Conservation (phyloP, 2,888 invertebrate genomes). For the Diogma glabrata region DNA sequence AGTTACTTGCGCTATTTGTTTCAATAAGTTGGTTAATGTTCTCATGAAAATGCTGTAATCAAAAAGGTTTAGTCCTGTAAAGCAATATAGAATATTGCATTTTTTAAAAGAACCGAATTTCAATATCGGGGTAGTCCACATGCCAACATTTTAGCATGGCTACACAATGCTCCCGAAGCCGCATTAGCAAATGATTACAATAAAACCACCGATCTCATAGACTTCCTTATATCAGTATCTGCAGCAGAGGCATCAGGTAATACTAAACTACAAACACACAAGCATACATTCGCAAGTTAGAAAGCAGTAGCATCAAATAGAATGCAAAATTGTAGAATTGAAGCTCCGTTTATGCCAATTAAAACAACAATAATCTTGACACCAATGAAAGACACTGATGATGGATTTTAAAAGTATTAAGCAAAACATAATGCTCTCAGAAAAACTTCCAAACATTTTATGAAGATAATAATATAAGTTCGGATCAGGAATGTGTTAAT, state of each 20-base stretch:
- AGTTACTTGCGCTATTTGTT: neutral
- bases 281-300: no score
- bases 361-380: neutral
- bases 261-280: no score
- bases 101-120: constrained; percentile 31
- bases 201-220: neutral
- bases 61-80: constrained; percentile 17
- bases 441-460: constrained; percentile 4
- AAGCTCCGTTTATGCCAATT: neutral
- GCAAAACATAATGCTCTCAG: neutral
- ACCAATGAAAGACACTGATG: no score
- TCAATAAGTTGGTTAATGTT: neutral
- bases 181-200: neutral
- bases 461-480: constrained; percentile 13
- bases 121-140: constrained; percentile 32
- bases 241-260: neutral
- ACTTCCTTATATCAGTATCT: neutral
- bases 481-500: constrained; percentile 14
- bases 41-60: constrained; percentile 7
- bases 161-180: constrained; percentile 16
- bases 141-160: constrained; percentile 33
- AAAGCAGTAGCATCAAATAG: no score
- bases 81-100: constrained; percentile 16
- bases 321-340: neutral
- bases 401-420: neutral